Evolutionary conservation across 2,888 invertebrate species (phyloP).

Genomic region (Eupithecia vulgata): DNA sequence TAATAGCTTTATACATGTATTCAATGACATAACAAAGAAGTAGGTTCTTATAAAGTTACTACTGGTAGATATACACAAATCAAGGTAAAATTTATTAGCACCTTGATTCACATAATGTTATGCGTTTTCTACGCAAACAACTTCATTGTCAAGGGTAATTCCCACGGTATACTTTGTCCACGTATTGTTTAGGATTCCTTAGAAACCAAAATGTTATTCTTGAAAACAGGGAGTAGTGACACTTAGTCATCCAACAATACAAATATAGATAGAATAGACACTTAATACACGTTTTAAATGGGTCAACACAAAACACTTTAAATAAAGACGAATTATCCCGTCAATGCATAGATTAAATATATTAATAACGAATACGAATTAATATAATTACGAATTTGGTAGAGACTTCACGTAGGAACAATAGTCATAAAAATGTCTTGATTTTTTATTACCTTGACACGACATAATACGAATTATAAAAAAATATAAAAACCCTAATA

Average conservation of each 20-base stretch:
- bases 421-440: not conserved
- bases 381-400: no score
- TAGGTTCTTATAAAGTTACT: not conserved
- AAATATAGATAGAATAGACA: not conserved
- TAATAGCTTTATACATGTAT: not conserved
- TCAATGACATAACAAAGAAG: not conserved
- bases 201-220: not conserved
- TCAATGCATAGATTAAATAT: not conserved
- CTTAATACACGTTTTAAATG: not conserved
- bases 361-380: not conserved
- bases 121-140: not conserved
- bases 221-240: not conserved
- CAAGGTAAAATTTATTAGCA: not conserved
- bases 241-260: not conserved
- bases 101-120: not conserved
- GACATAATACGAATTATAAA: no score
- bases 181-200: constrained; percentile 4
- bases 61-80: not conserved
- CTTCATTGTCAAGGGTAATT: constrained; percentile 11
- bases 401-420: not conserved
- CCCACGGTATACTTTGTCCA: not conserved
- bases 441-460: no score
- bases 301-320: not conserved
- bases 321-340: not conserved
- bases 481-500: no score